Conservation (phyloP, 2,888 invertebrate genomes). For the Dugesia japonica region DNA sequence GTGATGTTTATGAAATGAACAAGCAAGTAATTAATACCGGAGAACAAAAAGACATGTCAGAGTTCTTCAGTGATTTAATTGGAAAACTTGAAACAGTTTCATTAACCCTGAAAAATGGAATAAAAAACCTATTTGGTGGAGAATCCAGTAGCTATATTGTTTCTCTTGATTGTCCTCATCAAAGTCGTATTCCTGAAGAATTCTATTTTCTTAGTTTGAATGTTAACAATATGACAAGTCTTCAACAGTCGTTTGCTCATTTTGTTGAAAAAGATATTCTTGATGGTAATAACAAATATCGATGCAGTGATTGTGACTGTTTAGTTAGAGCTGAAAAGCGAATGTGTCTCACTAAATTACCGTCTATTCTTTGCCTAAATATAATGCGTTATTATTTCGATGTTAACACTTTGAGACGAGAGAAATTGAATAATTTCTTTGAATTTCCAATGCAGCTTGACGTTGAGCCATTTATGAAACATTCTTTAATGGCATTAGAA, state of each 20-base stretch:
- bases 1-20: conserved; percentile 79
- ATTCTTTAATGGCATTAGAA: not conserved
- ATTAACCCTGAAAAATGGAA: conserved; percentile 54
- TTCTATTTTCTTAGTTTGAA: conserved; percentile 89
- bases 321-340: conserved; percentile 85
- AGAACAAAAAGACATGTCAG: conserved; percentile 93
- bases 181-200: conserved; percentile 78
- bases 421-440: conserved; percentile 89
- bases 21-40: conserved; percentile 84
- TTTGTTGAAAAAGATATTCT: conserved; percentile 89
- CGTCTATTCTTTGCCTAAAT: conserved; percentile 79
- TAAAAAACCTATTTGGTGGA: conserved; percentile 78
- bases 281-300: conserved; percentile 93
- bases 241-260: conserved; percentile 73
- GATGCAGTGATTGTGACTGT: conserved; percentile 79
- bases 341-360: conserved; percentile 79
- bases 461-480: conserved; percentile 84
- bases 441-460: conserved; percentile 78
- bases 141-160: conserved; percentile 85
- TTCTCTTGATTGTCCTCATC: conserved; percentile 80
- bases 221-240: conserved; percentile 83
- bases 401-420: conserved; percentile 88
- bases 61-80: conserved; percentile 86
- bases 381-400: conserved; percentile 93
- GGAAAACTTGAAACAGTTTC: conserved; percentile 90